These are phyloP conservation scores for Pseudochirops corinnae DNA, from an alignment of 2,797 vertebrate genomes.

Conservation along the genomic window DNA sequence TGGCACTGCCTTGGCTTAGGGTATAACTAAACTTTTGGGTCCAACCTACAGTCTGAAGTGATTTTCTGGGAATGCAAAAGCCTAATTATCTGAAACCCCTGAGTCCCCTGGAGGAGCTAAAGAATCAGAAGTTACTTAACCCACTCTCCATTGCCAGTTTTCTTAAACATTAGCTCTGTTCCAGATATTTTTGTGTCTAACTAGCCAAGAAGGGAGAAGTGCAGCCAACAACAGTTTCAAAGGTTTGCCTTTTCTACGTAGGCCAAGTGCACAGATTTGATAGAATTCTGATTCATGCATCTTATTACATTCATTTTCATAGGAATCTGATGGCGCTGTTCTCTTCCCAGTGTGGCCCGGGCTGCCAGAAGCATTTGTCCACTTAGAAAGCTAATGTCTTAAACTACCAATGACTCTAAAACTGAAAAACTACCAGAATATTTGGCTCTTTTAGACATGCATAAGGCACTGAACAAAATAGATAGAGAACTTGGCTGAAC, in stretches of 20 bases:
- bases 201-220: constrained; percentile 67
- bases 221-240: constrained; percentile 76
- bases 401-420: constrained; percentile 81
- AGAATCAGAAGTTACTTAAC: constrained; percentile 62
- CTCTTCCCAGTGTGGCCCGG: constrained; percentile 41
- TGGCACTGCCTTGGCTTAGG: constrained; percentile 46
- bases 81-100: constrained; percentile 60
- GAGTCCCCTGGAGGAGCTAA: constrained; percentile 46
- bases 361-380: constrained; percentile 72
- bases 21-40: constrained; percentile 49
- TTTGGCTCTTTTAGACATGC: constrained; percentile 80
- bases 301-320: constrained; percentile 76
- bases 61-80: constrained; percentile 54
- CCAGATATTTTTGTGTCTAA: constrained; percentile 57
- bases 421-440: constrained; percentile 80
- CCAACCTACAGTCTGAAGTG: constrained; percentile 27
- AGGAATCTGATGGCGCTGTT: constrained; percentile 70
- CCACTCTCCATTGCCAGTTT: constrained; percentile 62
- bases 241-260: constrained; percentile 72
- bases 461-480: constrained; percentile 82
- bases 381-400: constrained; percentile 79
- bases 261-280: constrained; percentile 77
- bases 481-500: constrained; percentile 88
- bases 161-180: constrained; percentile 71
- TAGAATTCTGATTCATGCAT: constrained; percentile 82